Base-by-base conservation (phyloP, 2,888 invertebrate genomes). In the Tridacna gigas region DNA sequence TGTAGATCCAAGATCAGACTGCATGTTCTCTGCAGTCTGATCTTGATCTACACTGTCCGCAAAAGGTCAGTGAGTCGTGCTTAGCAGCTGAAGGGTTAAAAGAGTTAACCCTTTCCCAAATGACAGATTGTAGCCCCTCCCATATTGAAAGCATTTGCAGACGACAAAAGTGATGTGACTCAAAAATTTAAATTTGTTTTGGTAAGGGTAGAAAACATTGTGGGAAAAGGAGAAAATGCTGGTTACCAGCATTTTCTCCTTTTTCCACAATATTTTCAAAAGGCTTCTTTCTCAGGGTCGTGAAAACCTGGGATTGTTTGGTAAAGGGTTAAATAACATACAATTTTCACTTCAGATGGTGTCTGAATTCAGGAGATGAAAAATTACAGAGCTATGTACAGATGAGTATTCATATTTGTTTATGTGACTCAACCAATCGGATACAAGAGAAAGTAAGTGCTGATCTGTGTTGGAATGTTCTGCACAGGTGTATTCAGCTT, bases 331-430 rank as follows among this genome's bases (percentile, higher is more conserved):
- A 56, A 15, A 56, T 56, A 9, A 37, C 37, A 37, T 9, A 56
- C 2, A 56, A 5, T 5, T 20, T 56, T 37, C 15, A 20, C 15
- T 65, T 65, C 65, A 26, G 26, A 26, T 65, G 22, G 25, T 65
- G 65, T 26, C 15, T 26, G 25, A 12, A 26, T 1, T 51, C 74
- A 22, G 69, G 75, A 28, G 91, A 92, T 82, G 77, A 76, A 12
- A 90, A 88, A 25, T 77, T 92, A 22, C 77, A 80, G 11, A 88
- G 89, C 51, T 91, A 90, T 73, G 82, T 86, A 12, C 88, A 90
- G 75, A 90, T 91, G 88, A 89, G 91, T 18, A 60, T 90, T 3
- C 90, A 91, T 76, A 86, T 84, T 15, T 91, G 90, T 81, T 82
- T 90, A 22, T 73, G 81, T 18, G 84, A 80, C 20, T 71, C 65